Conservation (phyloP, 1,140 invertebrate species). For the Ooceraea biroi region DNA sequence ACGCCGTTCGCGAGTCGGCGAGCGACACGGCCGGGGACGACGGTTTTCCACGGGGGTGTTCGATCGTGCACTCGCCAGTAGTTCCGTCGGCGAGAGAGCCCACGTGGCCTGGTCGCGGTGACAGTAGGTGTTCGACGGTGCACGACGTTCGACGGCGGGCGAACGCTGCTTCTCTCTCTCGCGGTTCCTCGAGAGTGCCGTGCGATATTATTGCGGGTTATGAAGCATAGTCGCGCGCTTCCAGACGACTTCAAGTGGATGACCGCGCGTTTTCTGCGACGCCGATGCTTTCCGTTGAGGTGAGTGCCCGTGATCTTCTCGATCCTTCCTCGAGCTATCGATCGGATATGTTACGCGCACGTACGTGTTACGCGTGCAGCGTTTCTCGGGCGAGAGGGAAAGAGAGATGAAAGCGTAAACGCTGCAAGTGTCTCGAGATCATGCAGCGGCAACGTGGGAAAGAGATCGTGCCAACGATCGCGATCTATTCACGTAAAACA, state of each 20-base stretch:
- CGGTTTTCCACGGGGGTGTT: not conserved
- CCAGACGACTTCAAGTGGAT: not conserved
- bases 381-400: not conserved
- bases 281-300: conserved; percentile 6
- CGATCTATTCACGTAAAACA: not conserved
- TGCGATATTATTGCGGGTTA: not conserved
- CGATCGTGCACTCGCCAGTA: conserved; percentile 6
- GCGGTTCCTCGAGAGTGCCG: not conserved
- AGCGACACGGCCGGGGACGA: not conserved
- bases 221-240: not conserved
- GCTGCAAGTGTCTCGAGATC: not conserved
- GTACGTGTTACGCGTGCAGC: conserved; percentile 12
- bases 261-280: not conserved
- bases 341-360: not conserved
- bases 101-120: conserved; percentile 33
- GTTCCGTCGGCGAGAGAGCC: not conserved
- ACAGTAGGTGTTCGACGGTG: conserved; percentile 15
- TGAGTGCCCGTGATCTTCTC: conserved; percentile 21
- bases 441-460: not conserved
- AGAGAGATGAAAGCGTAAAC: conserved; percentile 1
- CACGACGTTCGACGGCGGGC: not conserved
- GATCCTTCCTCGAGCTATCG: not conserved
- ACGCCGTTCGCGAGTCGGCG: not conserved
- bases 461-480: no score
- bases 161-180: not conserved